These are phyloP conservation scores for Micromussa lordhowensis DNA, from an alignment of 92 coral and sea anemone species.

Conservation along the genomic window DNA sequence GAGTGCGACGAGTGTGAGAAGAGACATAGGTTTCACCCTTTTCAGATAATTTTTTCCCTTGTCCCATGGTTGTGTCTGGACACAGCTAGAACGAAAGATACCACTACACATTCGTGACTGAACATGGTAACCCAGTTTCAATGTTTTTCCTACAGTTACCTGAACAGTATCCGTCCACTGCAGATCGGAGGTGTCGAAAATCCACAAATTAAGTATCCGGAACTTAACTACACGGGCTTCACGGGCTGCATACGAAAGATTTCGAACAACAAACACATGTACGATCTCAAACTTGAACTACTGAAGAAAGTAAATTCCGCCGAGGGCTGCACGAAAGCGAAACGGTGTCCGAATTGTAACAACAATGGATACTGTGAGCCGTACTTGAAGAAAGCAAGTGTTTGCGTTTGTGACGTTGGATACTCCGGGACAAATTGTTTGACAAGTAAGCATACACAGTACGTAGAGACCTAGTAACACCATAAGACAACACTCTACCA, in stretches of 20 bases:
- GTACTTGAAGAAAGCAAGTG: slow-evolving; percentile 57
- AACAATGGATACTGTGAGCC: slow-evolving; percentile 89
- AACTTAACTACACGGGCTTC: slow-evolving; percentile 77
- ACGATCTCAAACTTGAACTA: slow-evolving; percentile 84
- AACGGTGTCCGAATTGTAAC: slow-evolving; percentile 66
- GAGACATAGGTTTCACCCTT: too few species aligned
- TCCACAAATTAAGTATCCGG: slow-evolving; percentile 65
- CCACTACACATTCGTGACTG: too few species aligned
- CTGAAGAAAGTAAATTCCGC: slow-evolving; percentile 72
- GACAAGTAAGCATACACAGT: slow-evolving; percentile 51
- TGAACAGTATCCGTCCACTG: slow-evolving; percentile 86
- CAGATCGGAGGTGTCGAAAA: slow-evolving; percentile 92
- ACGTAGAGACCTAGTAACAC: not conserved
- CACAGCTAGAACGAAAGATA: not conserved
- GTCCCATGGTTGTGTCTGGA: not conserved
- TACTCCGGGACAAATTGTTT: slow-evolving; percentile 61
- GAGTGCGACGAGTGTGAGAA: too few species aligned
- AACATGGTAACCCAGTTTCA: not conserved
- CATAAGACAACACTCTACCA: not conserved
- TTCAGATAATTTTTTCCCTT: too few species aligned
- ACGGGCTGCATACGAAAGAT: slow-evolving; percentile 90
- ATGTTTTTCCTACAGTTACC: slow-evolving; percentile 63
- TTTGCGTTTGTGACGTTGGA: slow-evolving; percentile 85
- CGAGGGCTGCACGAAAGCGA: slow-evolving; percentile 73
- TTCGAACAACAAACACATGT: slow-evolving; percentile 79